These are phyloP conservation scores for Drosophila pachea DNA, from an alignment of 1,140 invertebrate species.

Conservation along the genomic window DNA sequence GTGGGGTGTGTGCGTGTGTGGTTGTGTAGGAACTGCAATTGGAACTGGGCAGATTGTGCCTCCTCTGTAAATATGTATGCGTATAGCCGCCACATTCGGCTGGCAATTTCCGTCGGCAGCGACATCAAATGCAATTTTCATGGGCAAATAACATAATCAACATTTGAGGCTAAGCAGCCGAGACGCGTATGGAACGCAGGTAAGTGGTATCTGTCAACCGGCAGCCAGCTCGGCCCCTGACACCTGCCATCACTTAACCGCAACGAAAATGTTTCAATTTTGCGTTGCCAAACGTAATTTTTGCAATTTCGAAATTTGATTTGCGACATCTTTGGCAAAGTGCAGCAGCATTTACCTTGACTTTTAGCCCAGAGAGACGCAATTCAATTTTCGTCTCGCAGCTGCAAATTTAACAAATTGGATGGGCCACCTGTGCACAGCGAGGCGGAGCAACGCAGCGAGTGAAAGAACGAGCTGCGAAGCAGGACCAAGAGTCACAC, in stretches of 20 bases:
- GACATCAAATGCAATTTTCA: conserved; percentile 73
- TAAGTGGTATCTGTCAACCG: background rate
- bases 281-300: conserved; percentile 50
- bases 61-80: conserved; percentile 41
- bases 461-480: too few species aligned
- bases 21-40: background rate
- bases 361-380: conserved; percentile 54
- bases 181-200: background rate
- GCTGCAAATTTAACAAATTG: conserved; percentile 55
- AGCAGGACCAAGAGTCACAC: conserved; percentile 8
- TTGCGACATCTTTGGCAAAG: conserved; percentile 47
- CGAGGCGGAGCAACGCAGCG: background rate
- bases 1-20: background rate
- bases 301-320: conserved; percentile 72
- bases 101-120: conserved; percentile 65
- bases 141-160: conserved; percentile 74
- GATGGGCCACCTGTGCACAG: conserved; percentile 45
- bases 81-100: conserved; percentile 55
- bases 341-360: conserved; percentile 61
- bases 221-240: background rate
- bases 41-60: conserved; percentile 7
- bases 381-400: conserved; percentile 51
- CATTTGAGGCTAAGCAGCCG: conserved; percentile 1
- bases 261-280: conserved; percentile 64
- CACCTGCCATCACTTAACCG: conserved; percentile 11